Percentiles rank a stretch among this genome's conserved stretches.
These are phyloP conservation scores for Siphlonurus alternatus DNA, from an alignment of 2,888 invertebrate species.

Conservation along the genomic window DNA sequence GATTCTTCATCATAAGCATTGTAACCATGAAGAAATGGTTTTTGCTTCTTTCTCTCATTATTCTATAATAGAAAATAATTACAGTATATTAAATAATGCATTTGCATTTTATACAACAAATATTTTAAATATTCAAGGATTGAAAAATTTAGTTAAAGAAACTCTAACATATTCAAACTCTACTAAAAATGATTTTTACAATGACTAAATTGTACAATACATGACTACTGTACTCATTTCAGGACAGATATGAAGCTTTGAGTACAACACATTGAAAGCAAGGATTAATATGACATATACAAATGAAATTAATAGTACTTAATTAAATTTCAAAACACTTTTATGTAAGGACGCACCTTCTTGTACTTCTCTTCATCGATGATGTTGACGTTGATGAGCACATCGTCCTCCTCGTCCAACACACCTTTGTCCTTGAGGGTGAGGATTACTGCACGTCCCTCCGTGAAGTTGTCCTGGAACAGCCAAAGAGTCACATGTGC, in stretches of 20 bases:
- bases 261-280: too few species aligned
- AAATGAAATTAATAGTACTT: too few species aligned
- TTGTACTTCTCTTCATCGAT: constrained; percentile 68
- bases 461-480: constrained; percentile 37
- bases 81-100: neutral
- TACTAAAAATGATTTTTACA: constrained; percentile 8
- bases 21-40: constrained; percentile 52
- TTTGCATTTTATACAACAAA: neutral
- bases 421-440: constrained; percentile 89
- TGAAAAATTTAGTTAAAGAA: too few species aligned
- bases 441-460: constrained; percentile 71
- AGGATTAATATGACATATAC: too few species aligned
- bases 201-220: constrained; percentile 1
- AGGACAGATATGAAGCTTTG: too few species aligned
- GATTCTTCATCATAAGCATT: constrained; percentile 67
- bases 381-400: constrained; percentile 82
- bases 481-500: too few species aligned
- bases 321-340: too few species aligned
- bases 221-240: too few species aligned
- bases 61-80: constrained; percentile 35
- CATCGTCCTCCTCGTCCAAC: constrained; percentile 72
- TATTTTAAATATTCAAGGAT: too few species aligned
- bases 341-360: constrained; percentile 35
- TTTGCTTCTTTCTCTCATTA: constrained; percentile 65
- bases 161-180: neutral